phyloP scores from a whole-genome alignment of 2,888 invertebrate species.

The Apamea sordens region DNA sequence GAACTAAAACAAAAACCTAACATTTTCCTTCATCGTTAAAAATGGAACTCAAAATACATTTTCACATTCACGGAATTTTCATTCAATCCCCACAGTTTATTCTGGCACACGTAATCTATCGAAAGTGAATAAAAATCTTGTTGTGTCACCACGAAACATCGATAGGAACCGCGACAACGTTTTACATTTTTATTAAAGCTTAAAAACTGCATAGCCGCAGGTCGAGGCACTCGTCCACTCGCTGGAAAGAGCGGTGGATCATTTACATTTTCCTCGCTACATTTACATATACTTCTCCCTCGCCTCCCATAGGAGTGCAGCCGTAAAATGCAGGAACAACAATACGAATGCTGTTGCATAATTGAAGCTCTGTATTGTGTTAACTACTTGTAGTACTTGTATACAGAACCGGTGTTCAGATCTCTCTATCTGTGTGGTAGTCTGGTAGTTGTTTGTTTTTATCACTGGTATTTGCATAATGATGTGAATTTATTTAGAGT shows the following conservation, averaged over 20 bases:
- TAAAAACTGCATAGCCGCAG: conserved; percentile 55
- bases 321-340: conserved; percentile 81
- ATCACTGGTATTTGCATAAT: conserved; percentile 51
- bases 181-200: conserved; percentile 59
- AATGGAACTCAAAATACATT: conserved; percentile 25
- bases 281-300: conserved; percentile 81
- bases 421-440: conserved; percentile 39
- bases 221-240: conserved; percentile 50
- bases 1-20: conserved; percentile 7
- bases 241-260: conserved; percentile 65
- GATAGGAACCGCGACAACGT: conserved; percentile 33
- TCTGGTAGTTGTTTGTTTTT: conserved; percentile 45
- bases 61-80: conserved; percentile 16
- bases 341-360: conserved; percentile 75
- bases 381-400: conserved; percentile 71
- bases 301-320: conserved; percentile 72
- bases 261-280: conserved; percentile 81
- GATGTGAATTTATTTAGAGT: conserved; percentile 42
- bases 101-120: conserved; percentile 46
- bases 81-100: conserved; percentile 45
- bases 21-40: conserved; percentile 6
- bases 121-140: conserved; percentile 51
- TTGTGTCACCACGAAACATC: conserved; percentile 40
- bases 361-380: conserved; percentile 77
- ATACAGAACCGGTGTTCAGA: conserved; percentile 45